These are phyloP conservation scores for Calyptomena viridis DNA, from an alignment of 2,113 vertebrate genomes.

Conservation along the genomic window DNA sequence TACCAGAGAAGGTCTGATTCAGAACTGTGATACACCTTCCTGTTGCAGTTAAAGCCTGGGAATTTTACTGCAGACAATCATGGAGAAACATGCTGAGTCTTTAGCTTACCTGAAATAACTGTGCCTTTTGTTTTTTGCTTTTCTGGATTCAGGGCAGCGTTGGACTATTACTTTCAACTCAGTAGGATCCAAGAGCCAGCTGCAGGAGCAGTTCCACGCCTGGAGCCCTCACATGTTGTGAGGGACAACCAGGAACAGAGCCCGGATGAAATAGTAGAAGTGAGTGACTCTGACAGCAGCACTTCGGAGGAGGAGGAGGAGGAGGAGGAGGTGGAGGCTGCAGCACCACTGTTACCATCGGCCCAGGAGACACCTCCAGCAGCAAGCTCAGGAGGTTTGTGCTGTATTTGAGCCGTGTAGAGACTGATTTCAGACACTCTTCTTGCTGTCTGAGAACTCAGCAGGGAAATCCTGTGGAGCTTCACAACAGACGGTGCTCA, in stretches of 20 bases:
- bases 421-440: background rate
- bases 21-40: background rate
- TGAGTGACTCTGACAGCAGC: slow-evolving; percentile 73
- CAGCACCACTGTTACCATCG: background rate
- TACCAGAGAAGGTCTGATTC: background rate
- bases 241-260: slow-evolving; percentile 52
- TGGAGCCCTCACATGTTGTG: slow-evolving; percentile 19
- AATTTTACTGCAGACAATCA: background rate
- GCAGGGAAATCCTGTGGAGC: background rate
- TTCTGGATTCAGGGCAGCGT: slow-evolving; percentile 42
- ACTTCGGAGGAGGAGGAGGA: slow-evolving; percentile 50
- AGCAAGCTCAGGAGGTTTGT: slow-evolving; percentile 35
- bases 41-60: background rate
- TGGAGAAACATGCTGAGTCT: background rate
- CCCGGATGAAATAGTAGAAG: slow-evolving; percentile 68
- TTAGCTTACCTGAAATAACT: background rate
- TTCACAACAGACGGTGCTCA: background rate
- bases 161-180: slow-evolving; percentile 80
- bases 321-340: slow-evolving; percentile 12
- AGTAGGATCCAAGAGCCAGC: slow-evolving; percentile 68
- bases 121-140: background rate
- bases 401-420: background rate
- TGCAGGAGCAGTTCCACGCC: background rate
- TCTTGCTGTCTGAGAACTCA: background rate
- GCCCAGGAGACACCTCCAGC: background rate